These are phyloP conservation scores for Plagiodera versicolora DNA, from an alignment of 2,888 invertebrate genomes.

Conservation along the genomic window DNA sequence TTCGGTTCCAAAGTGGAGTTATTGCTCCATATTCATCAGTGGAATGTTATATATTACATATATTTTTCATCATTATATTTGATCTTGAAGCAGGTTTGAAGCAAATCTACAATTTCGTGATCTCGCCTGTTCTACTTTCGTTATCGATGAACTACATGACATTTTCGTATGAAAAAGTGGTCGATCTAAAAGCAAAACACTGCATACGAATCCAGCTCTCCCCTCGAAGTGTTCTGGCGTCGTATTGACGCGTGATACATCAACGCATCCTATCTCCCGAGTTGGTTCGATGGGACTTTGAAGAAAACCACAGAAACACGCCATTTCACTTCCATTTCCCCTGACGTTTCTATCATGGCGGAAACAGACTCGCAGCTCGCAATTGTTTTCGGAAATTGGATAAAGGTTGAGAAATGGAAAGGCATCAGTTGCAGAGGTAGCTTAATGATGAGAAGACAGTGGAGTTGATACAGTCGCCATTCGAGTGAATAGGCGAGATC, in stretches of 20 bases:
- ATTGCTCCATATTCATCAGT: too few species aligned
- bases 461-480: too few species aligned
- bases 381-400: constrained; percentile 59
- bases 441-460: not conserved
- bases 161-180: not conserved
- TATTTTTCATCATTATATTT: too few species aligned
- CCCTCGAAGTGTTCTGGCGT: constrained; percentile 40
- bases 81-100: too few species aligned
- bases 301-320: constrained; percentile 37
- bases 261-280: constrained; percentile 33
- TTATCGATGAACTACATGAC: too few species aligned
- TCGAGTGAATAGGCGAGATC: too few species aligned
- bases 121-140: too few species aligned
- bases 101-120: too few species aligned
- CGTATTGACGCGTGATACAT: constrained; percentile 43
- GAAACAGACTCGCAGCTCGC: constrained; percentile 35
- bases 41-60: too few species aligned
- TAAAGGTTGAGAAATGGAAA: constrained; percentile 55
- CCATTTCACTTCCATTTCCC: constrained; percentile 46
- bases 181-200: not conserved
- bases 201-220: not conserved
- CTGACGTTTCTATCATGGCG: constrained; percentile 30
- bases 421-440: constrained; percentile 32
- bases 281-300: constrained; percentile 19
- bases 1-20: too few species aligned